Evolutionary conservation across 2,888 invertebrate genomes (phyloP), one percentile per base, ranked within the genome.

Genomic region (Luperina testacea): DNA sequence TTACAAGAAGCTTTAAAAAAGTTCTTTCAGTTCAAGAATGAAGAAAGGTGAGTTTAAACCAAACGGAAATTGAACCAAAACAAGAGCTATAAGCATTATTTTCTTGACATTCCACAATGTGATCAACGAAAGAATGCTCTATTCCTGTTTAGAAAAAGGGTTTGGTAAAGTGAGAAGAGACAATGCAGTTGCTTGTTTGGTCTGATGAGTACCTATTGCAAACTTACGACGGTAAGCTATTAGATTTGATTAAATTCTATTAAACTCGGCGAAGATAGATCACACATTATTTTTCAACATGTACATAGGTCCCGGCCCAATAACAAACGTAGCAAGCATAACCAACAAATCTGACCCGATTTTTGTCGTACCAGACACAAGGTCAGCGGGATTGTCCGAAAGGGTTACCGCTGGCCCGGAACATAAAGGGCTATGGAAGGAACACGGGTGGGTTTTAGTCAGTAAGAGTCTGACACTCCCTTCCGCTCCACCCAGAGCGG

Each of bases 331-430:
- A 32, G 17, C 17, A 15, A 32, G 8, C 20, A 13, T 67, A 51
- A 38, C n/a, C 13, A 17, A 48, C 38, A 27, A 24, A 73, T 15
- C 17, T 4, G 20, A 32, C 7, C n/a, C 38, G 48, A 74, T 45
- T 72, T 27, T 74, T 65, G 53, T 81, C 53, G 13, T 48, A 27
- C 38, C 64, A 75, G 48, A 65, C 20, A 73, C 17, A 32, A 65
- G 6, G 32, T 32, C 32, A 32, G 32, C 32, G 32, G 32, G 32
- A 32, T 32, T 32, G 32, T 32, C 32, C 32, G 32, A 32, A 32
- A 32, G 32, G 32, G 32, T 32, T 32, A 32, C 32, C 32, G 32
- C 32, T 32, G 32, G 32, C 32, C 32, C 32, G 32, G 32, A 32
- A 32, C 1, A 32, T 32, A 32, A 32, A 32, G 32, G 1, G 32